Percentiles rank a stretch among this genome's conserved stretches.
phyloP scores from a whole-genome alignment of 1,140 invertebrate species.

The Hylaeus volcanicus region DNA sequence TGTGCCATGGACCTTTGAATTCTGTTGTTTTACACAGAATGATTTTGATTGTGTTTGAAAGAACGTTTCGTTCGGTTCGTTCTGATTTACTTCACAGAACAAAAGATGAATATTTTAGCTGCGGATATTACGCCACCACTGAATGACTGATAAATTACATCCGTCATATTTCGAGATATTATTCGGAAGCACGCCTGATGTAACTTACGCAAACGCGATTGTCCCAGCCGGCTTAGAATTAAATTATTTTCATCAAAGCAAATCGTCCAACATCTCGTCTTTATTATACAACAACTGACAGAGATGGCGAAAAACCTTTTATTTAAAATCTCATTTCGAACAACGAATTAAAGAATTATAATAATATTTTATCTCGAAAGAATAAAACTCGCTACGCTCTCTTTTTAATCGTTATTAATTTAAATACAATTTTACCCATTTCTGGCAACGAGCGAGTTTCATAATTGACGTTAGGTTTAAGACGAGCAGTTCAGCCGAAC shows the following conservation, averaged over 20 bases:
- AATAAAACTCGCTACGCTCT: too few species aligned
- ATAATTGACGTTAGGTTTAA: too few species aligned
- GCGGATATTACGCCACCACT: slow-evolving; percentile 48
- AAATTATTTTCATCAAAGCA: neutral
- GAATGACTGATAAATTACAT: slow-evolving; percentile 51
- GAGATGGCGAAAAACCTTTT: too few species aligned
- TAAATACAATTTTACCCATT: too few species aligned
- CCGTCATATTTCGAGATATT: slow-evolving; percentile 34
- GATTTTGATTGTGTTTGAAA: neutral
- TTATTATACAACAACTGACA: neutral
- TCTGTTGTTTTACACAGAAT: neutral
- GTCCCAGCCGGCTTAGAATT: neutral
- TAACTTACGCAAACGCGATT: slow-evolving; percentile 17
- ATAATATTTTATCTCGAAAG: too few species aligned
- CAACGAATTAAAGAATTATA: neutral
- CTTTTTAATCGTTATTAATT: too few species aligned
- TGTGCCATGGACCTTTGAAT: neutral
- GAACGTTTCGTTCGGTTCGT: neutral
- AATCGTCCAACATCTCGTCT: neutral
- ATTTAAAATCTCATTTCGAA: neutral
- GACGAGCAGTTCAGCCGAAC: too few species aligned
- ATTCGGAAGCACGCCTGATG: slow-evolving; percentile 30
- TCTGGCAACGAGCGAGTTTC: too few species aligned
- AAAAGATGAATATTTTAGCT: slow-evolving; percentile 33
- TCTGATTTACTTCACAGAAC: neutral